A percentile compares a stretch with the other conserved stretches of the same genome.
Evolutionary conservation across 2,113 vertebrate genomes (phyloP).

Genomic region (Falco punctatus): DNA sequence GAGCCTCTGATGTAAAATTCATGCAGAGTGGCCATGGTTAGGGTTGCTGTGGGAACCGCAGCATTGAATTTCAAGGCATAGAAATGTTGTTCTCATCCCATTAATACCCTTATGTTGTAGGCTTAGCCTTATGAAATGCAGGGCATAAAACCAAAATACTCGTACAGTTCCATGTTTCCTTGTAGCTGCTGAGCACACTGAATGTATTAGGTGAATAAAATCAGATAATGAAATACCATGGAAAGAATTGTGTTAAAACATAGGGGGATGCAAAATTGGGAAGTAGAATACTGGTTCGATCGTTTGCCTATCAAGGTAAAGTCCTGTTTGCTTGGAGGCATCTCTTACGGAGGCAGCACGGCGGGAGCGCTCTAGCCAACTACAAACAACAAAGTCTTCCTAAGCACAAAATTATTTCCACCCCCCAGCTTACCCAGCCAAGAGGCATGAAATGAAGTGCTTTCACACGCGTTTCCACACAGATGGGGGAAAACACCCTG

Average conservation of each 20-base stretch:
- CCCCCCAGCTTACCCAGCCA: neutral
- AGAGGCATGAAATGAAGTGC: neutral
- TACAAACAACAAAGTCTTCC: neutral
- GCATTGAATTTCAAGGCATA: neutral
- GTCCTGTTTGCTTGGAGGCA: neutral
- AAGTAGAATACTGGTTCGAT: neutral
- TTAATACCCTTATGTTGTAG: neutral
- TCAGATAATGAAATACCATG: neutral
- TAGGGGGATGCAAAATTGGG: neutral
- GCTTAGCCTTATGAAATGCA: neutral
- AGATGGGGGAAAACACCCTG: neutral
- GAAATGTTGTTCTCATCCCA: neutral
- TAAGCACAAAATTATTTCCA: neutral
- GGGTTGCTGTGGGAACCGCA: slow-evolving; percentile 48
- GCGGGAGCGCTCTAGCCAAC: accelerated
- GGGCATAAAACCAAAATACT: neutral
- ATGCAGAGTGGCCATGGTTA: neutral
- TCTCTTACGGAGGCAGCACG: neutral
- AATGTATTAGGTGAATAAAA: slow-evolving; percentile 1
- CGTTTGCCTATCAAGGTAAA: neutral
- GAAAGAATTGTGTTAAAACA: neutral
- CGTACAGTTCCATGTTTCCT: neutral
- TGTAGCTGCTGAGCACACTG: neutral
- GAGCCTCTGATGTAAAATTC: neutral
- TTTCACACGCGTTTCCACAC: neutral